A percentile compares a stretch with the other conserved stretches of the same genome.
These are phyloP conservation scores for Lasiurus borealis DNA, from an alignment of 2,113 vertebrate species.

Conservation along the genomic window DNA sequence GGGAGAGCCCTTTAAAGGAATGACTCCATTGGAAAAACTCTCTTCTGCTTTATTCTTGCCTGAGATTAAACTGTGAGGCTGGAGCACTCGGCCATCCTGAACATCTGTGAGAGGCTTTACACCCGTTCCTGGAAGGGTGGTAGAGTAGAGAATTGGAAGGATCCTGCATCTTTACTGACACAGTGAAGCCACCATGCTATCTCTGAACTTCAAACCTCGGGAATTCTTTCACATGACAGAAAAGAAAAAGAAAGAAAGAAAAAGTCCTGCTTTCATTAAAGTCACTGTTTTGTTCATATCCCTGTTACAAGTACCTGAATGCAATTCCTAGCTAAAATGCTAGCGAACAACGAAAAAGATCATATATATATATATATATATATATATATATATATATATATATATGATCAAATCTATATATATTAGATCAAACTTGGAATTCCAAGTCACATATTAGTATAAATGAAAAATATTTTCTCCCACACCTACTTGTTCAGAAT, in stretches of 20 bases:
- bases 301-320: background rate
- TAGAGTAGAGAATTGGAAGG: background rate
- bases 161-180: background rate
- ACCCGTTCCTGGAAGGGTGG: background rate
- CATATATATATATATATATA: background rate
- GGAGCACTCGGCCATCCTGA: background rate
- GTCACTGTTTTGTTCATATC: background rate
- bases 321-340: slow-evolving; percentile 27
- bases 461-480: slow-evolving; percentile 52
- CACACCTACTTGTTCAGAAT: background rate
- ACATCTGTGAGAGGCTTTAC: background rate
- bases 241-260: background rate
- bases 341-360: background rate
- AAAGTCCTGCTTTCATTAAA: background rate
- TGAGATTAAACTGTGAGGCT: background rate
- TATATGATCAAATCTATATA: background rate
- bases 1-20: background rate
- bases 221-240: background rate
- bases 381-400: background rate
- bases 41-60: background rate
- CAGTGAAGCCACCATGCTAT: background rate
- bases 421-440: slow-evolving; percentile 41
- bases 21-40: background rate
- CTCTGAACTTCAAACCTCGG: background rate
- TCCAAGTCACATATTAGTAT: background rate